These are phyloP conservation scores for Ictalurus punctatus DNA, from an alignment of 2,113 vertebrate species.

Conservation along the genomic window DNA sequence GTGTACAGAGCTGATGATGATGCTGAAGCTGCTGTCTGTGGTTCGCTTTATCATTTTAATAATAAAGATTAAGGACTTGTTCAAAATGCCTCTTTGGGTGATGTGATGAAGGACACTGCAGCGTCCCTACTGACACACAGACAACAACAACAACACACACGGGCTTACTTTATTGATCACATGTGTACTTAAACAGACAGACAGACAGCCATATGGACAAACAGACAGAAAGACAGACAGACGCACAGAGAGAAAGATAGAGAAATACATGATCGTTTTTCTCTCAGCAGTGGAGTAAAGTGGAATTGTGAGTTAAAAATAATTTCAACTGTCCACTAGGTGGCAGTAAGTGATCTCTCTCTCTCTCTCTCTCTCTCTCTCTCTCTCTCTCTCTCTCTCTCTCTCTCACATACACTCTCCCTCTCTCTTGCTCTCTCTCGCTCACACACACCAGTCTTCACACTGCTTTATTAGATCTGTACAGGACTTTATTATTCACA, in stretches of 20 bases:
- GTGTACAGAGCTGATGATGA: neutral
- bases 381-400: neutral
- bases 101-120: neutral
- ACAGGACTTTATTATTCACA: slow-evolving; percentile 41
- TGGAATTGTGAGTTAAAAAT: neutral
- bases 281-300: neutral
- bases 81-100: neutral
- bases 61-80: neutral
- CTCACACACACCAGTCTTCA: slow-evolving; percentile 10
- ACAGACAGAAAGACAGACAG: neutral
- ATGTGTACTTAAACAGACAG: no score
- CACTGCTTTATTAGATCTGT: slow-evolving; percentile 43
- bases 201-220: no score
- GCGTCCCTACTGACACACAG: neutral
- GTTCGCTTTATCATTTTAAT: neutral
- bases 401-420: neutral
- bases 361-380: neutral
- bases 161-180: no score
- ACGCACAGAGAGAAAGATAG: neutral
- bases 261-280: neutral
- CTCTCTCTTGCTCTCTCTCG: neutral
- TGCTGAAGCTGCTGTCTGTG: neutral
- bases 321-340: neutral
- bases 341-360: neutral
- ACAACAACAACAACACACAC: neutral